A percentile compares a stretch with the other conserved stretches of the same genome.
Evolutionary conservation across 2,888 invertebrate species (phyloP).

Genomic region (Synanthedon vespiformis): DNA sequence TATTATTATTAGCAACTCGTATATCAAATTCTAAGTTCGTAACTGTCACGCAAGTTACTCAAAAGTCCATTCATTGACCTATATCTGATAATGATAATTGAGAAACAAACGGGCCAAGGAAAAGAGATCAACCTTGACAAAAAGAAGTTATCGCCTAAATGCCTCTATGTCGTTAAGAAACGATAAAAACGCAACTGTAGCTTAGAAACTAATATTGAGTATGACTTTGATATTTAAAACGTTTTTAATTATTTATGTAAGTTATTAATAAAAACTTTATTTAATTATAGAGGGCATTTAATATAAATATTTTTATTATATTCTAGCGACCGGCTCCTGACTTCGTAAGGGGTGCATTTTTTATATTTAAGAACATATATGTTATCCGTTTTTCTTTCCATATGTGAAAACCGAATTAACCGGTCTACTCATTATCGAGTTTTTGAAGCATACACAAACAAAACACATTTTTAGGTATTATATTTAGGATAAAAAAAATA

Average conservation of each 20-base stretch:
- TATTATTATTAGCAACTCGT: neutral
- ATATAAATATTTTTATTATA: neutral
- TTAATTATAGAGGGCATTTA: too few species aligned
- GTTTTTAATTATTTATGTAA: too few species aligned
- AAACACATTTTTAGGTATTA: too few species aligned
- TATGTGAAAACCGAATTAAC: too few species aligned
- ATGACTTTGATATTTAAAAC: too few species aligned
- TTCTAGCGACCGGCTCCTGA: too few species aligned
- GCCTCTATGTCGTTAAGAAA: slow-evolving; percentile 7
- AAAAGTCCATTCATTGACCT: slow-evolving; percentile 15
- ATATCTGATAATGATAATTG: slow-evolving; percentile 36
- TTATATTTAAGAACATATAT: too few species aligned
- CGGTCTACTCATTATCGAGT: too few species aligned
- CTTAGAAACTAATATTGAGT: neutral
- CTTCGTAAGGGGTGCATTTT: too few species aligned
- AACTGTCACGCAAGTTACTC: neutral
- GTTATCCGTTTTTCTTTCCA: too few species aligned
- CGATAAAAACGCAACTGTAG: slow-evolving; percentile 8
- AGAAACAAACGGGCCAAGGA: slow-evolving; percentile 47
- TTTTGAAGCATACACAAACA: neutral
- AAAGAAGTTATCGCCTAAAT: slow-evolving; percentile 34
- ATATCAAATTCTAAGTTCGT: neutral
- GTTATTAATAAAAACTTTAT: neutral
- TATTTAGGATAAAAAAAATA: too few species aligned
- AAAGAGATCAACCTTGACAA: slow-evolving; percentile 39